Evolutionary conservation across 2,113 vertebrate species (phyloP).

Genomic region (Zosterops lateralis): DNA sequence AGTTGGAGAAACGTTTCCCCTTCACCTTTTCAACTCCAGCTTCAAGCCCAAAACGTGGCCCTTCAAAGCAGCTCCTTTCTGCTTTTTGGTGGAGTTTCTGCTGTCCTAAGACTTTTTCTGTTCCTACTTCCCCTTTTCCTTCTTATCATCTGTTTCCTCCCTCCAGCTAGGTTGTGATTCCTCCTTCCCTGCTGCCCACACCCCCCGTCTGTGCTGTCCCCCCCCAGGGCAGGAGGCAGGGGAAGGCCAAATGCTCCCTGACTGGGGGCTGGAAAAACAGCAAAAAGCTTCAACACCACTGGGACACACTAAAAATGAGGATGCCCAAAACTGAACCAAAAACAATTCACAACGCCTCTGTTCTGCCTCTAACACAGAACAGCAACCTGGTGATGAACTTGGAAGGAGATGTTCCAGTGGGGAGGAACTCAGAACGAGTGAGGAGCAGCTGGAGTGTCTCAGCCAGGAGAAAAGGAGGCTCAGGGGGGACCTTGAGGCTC

Average conservation of each 20-base stretch:
- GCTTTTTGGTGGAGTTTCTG: conserved; percentile 1
- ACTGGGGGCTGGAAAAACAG: neutral
- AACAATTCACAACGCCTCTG: rapidly evolving
- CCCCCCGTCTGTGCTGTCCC: neutral
- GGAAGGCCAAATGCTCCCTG: neutral
- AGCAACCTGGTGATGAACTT: rapidly evolving
- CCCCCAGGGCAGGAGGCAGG: neutral
- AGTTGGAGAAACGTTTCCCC: neutral
- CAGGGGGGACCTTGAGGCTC: neutral
- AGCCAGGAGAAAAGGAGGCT: neutral
- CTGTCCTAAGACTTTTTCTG: neutral
- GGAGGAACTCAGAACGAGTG: neutral
- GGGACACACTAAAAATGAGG: neutral
- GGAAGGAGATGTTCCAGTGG: neutral
- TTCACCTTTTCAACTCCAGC: neutral
- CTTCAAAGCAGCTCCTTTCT: neutral
- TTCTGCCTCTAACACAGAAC: neutral
- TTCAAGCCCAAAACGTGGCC: rapidly evolving
- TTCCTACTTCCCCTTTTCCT: conserved; percentile 4
- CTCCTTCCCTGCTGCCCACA: neutral
- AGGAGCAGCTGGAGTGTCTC: neutral
- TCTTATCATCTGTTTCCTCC: conserved; percentile 33
- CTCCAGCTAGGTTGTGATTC: neutral
- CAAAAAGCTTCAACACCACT: neutral
- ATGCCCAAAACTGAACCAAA: neutral